These are phyloP conservation scores for Mesitornis unicolor DNA, from an alignment of 2,113 vertebrate species.

Conservation along the genomic window DNA sequence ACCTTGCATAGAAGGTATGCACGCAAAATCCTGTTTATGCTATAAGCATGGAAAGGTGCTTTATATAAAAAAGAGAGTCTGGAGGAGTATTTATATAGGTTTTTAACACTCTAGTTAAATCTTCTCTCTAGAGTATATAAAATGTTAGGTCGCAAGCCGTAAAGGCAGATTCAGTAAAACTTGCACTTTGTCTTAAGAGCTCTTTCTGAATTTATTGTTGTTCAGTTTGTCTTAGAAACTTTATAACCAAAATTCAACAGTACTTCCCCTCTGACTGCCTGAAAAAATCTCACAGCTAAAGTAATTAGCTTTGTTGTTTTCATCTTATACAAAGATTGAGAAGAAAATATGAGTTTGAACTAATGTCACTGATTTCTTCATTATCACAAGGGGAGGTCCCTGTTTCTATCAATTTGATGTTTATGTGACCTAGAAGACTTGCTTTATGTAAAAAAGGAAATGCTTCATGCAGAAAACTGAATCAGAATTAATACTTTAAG, in stretches of 20 bases:
- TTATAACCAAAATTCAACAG: slow-evolving; percentile 3
- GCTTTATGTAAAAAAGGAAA: not conserved
- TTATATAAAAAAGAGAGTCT: not conserved
- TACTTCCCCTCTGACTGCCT: not conserved
- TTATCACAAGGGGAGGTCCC: not conserved
- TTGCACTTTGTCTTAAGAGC: not conserved
- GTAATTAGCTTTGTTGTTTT: slow-evolving; percentile 14
- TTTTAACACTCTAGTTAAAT: slow-evolving; percentile 17
- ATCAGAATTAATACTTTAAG: not conserved
- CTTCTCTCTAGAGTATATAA: not conserved
- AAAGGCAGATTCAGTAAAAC: slow-evolving; percentile 8
- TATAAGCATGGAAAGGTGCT: not conserved
- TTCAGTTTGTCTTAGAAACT: not conserved
- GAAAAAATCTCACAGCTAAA: not conserved
- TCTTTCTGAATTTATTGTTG: slow-evolving; percentile 14
- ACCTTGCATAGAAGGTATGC: not conserved
- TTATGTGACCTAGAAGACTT: not conserved
- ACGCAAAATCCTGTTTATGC: not conserved
- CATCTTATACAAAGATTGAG: not conserved
- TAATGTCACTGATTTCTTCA: not conserved
- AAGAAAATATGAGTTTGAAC: slow-evolving; percentile 23
- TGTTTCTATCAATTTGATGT: not conserved
- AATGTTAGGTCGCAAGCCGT: not conserved
- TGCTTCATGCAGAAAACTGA: not conserved
- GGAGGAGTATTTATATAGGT: not conserved